Conservation (phyloP, 2,888 invertebrate species). For the Dynastes maya region DNA sequence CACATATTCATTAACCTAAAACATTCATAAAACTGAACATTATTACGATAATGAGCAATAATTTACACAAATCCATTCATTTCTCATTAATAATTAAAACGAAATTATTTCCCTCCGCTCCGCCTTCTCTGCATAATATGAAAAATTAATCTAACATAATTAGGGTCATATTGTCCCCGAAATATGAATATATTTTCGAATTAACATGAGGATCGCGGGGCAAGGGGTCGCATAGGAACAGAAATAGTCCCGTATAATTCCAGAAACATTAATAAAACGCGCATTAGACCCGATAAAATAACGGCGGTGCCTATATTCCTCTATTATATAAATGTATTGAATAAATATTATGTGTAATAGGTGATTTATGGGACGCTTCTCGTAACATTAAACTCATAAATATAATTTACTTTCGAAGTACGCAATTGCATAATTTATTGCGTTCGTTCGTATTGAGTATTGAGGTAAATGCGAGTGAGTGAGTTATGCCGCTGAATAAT, state of each 20-base stretch:
- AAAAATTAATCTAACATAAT: conserved; percentile 19
- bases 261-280: not conserved
- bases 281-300: not conserved
- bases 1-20: no score
- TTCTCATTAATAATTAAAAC: not conserved
- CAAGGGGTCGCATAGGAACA: no score
- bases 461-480: not conserved
- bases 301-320: not conserved
- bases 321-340: conserved; percentile 24
- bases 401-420: conserved; percentile 30
- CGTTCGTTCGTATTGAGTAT: not conserved
- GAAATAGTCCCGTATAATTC: not conserved
- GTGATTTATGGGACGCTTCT: conserved; percentile 27
- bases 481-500: conserved; percentile 3
- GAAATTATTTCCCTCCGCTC: not conserved
- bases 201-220: not conserved
- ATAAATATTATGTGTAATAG: conserved; percentile 33
- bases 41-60: no score
- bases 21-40: no score
- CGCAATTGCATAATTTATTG: conserved; percentile 28
- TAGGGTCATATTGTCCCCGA: not conserved
- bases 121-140: conserved; percentile 3
- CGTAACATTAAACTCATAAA: conserved; percentile 34
- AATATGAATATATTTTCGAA: not conserved
- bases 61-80: no score